Conservation (phyloP, 2,797 vertebrate species). For the Heterohyrax brucei region DNA sequence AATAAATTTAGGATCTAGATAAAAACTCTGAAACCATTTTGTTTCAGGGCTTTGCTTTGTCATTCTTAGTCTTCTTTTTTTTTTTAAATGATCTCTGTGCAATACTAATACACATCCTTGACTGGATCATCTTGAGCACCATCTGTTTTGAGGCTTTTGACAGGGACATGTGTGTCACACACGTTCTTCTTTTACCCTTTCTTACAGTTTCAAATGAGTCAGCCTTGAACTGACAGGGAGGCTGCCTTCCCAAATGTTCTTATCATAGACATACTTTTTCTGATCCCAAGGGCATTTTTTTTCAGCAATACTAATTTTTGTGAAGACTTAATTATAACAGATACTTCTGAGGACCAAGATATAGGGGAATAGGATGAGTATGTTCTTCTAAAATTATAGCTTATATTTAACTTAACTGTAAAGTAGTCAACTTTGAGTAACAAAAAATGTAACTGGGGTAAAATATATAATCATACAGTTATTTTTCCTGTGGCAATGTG, state of each 20-base stretch:
- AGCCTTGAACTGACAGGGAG: slow-evolving; percentile 57
- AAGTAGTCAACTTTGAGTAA: slow-evolving; percentile 29
- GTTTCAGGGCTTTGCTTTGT: neutral
- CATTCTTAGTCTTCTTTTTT: neutral
- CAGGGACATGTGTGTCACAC: neutral
- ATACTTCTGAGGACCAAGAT: slow-evolving; percentile 21
- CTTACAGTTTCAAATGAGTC: slow-evolving; percentile 67
- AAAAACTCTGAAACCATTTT: neutral
- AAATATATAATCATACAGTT: neutral
- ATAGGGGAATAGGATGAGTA: slow-evolving; percentile 34
- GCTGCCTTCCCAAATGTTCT: slow-evolving; percentile 21
- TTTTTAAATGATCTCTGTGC: neutral
- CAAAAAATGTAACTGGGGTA: slow-evolving; percentile 43
- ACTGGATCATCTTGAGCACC: neutral
- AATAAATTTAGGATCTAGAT: neutral
- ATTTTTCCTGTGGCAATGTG: neutral
- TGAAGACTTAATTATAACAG: slow-evolving; percentile 54
- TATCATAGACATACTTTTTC: slow-evolving; percentile 65
- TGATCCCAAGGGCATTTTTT: slow-evolving; percentile 61
- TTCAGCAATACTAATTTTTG: slow-evolving; percentile 35
- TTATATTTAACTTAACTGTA: slow-evolving; percentile 64
- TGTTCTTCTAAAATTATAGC: slow-evolving; percentile 12
- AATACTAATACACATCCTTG: neutral
- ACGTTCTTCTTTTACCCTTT: neutral
- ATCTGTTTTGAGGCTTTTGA: slow-evolving; percentile 8